Evolutionary conservation across 2,113 vertebrate genomes (phyloP).

Genomic region (Amblyopsis rosae): DNA sequence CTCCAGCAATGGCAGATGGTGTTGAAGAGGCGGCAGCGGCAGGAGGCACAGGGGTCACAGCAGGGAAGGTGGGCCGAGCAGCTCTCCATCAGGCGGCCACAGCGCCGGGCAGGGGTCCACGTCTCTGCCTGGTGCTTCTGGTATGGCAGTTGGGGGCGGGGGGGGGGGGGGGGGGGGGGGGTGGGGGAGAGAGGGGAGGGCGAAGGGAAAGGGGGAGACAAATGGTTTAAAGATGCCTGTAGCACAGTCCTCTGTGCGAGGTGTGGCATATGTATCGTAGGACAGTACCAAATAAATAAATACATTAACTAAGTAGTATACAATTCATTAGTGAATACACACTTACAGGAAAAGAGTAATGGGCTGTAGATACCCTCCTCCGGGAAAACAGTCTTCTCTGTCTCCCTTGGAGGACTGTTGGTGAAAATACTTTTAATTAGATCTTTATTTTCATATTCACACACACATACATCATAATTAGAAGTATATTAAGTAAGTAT

Average conservation of each 20-base stretch:
- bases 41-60: constrained; percentile 76
- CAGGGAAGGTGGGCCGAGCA: constrained; percentile 65
- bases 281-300: background rate
- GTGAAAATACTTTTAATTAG: constrained; percentile 4
- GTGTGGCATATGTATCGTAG: background rate
- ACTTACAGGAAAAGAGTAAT: constrained; percentile 43
- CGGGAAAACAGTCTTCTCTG: constrained; percentile 69
- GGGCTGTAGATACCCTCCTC: constrained; percentile 43
- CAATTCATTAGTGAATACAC: background rate
- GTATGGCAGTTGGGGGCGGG: constrained; percentile 16
- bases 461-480: background rate
- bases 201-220: background rate
- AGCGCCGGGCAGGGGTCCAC: constrained; percentile 45
- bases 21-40: constrained; percentile 79
- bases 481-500: too few species aligned
- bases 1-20: constrained; percentile 80
- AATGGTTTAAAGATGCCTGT: background rate
- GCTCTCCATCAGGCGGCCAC: constrained; percentile 67
- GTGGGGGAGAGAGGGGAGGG: background rate
- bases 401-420: constrained; percentile 52
- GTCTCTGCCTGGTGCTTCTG: constrained; percentile 49
- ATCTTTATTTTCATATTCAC: background rate
- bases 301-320: too few species aligned
- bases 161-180: background rate
- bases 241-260: background rate